These are phyloP conservation scores for Mormyrus lacerda DNA, from an alignment of 2,113 vertebrate species.

Conservation along the genomic window DNA sequence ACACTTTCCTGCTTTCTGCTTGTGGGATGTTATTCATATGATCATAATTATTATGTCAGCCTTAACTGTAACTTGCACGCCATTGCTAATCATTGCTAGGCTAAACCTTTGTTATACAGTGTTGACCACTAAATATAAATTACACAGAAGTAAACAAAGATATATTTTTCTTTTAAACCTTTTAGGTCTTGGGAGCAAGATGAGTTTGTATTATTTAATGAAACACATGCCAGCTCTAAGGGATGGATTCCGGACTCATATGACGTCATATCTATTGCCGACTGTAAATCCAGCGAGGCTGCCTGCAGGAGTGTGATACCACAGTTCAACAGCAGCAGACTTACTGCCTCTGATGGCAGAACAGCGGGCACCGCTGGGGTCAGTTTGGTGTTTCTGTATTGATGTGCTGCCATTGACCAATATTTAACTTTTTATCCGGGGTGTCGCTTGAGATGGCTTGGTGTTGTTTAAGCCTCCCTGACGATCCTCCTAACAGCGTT, in stretches of 20 bases:
- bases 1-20: no score
- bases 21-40: no score
- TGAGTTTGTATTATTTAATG: neutral
- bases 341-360: neutral
- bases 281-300: neutral
- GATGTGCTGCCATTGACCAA: no score
- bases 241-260: neutral
- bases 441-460: no score
- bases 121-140: neutral
- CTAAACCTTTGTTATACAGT: no score
- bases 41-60: no score
- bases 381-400: neutral
- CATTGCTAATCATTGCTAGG: no score
- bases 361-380: neutral
- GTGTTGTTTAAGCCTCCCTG: neutral
- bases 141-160: neutral
- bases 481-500: neutral
- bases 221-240: neutral
- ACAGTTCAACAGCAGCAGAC: neutral
- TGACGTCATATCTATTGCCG: neutral
- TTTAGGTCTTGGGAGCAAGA: neutral
- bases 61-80: no score
- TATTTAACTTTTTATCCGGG: neutral
- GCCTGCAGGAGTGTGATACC: neutral
- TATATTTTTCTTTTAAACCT: neutral